A percentile compares a stretch with the other conserved stretches of the same genome.
These are phyloP conservation scores for Sebastes cheni DNA, from an alignment of 2,797 vertebrate genomes.

Conservation along the genomic window DNA sequence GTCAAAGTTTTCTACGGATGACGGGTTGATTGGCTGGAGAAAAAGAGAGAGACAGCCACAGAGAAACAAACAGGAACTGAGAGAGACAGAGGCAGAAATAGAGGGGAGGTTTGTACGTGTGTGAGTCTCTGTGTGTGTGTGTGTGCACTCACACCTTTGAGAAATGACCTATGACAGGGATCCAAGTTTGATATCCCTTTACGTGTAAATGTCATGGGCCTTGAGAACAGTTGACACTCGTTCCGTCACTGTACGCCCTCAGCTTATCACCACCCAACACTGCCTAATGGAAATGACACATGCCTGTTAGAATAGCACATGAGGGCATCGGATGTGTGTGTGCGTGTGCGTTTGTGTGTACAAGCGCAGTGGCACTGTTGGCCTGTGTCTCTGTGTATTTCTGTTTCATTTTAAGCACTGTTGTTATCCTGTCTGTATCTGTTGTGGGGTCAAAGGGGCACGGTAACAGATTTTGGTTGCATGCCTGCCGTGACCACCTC, in stretches of 20 bases:
- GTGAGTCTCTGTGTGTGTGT: background rate
- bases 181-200: conserved; percentile 67
- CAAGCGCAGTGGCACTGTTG: background rate
- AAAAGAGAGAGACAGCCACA: conserved; percentile 28
- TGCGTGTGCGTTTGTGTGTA: background rate
- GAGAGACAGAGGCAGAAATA: conserved; percentile 2
- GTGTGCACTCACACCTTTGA: conserved; percentile 53
- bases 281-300: conserved; percentile 68
- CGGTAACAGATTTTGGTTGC: conserved; percentile 17
- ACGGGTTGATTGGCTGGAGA: conserved; percentile 56
- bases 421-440: conserved; percentile 27
- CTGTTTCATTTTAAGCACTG: conserved; percentile 8
- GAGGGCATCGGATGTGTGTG: conserved; percentile 27
- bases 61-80: conserved; percentile 40
- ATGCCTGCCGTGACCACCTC: conserved; percentile 29
- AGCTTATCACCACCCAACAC: conserved; percentile 63
- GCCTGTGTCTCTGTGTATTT: background rate
- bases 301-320: conserved; percentile 49
- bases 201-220: conserved; percentile 75
- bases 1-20: conserved; percentile 64
- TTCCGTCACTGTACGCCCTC: conserved; percentile 66
- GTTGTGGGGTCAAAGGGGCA: conserved; percentile 37
- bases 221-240: conserved; percentile 72
- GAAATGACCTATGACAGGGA: conserved; percentile 71
- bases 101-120: background rate